Conservation (phyloP, 2,113 vertebrate species). For the Muntiacus reevesi region DNA sequence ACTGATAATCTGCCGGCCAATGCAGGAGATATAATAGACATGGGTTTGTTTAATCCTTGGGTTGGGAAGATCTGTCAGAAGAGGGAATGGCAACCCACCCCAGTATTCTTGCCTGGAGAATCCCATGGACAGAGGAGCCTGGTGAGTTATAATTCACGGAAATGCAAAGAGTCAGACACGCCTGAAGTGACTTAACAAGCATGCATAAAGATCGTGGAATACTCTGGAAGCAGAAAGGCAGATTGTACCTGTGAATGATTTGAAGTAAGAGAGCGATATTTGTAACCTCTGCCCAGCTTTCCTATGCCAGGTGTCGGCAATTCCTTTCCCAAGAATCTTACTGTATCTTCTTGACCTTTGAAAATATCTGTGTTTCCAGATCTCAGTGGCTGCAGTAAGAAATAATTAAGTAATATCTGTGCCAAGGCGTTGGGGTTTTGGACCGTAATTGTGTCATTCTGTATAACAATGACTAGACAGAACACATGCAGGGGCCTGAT, state of each 20-base stretch:
- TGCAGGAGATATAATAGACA: background rate
- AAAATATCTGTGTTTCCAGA: background rate
- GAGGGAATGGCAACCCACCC: background rate
- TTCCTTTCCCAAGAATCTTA: background rate
- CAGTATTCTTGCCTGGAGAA: background rate
- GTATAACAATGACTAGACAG: background rate
- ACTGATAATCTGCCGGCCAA: background rate
- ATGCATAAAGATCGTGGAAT: background rate
- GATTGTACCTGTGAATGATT: background rate
- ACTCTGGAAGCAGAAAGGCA: background rate
- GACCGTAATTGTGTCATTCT: background rate
- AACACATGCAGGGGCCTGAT: background rate
- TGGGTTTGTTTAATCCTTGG: background rate
- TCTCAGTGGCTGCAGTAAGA: background rate
- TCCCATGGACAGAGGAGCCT: background rate
- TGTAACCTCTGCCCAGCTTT: background rate
- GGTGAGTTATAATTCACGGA: background rate
- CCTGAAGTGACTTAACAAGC: background rate
- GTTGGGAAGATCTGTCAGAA: background rate
- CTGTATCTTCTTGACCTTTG: background rate
- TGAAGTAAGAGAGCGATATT: background rate
- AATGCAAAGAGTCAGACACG: fast-evolving
- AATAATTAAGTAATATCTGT: background rate
- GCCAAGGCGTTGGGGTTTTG: background rate
- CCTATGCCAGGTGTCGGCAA: background rate